These are phyloP conservation scores for Hybognathus amarus DNA, from an alignment of 2,797 vertebrate species.

Conservation along the genomic window DNA sequence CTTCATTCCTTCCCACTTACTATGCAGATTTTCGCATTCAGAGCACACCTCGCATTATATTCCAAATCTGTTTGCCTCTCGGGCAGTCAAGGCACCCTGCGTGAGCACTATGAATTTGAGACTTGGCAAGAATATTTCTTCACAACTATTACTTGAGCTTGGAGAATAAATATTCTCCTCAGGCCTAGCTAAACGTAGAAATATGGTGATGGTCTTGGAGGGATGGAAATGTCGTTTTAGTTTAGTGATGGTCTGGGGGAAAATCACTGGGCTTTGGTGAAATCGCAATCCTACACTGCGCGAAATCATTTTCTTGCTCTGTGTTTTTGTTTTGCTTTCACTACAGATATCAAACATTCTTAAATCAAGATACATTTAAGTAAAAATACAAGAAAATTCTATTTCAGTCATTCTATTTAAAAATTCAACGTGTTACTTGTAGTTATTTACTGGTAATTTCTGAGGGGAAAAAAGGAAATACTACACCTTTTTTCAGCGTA, in stretches of 20 bases:
- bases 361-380: neutral
- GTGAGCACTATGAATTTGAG: constrained; percentile 60
- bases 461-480: too few species aligned
- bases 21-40: constrained; percentile 16
- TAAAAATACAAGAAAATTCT: neutral
- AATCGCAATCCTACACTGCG: neutral
- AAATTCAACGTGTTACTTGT: neutral
- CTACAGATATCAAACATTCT: neutral
- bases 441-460: neutral
- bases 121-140: constrained; percentile 58
- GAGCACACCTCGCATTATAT: constrained; percentile 33
- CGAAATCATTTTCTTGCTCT: neutral
- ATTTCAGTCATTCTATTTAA: neutral
- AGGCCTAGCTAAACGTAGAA: constrained; percentile 58
- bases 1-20: constrained; percentile 23
- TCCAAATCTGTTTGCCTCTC: constrained; percentile 45
- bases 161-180: constrained; percentile 53
- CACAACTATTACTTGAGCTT: constrained; percentile 54
- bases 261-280: neutral
- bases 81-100: constrained; percentile 23
- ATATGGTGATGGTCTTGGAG: constrained; percentile 59
- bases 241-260: neutral
- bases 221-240: constrained; percentile 52
- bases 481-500: too few species aligned
- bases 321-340: neutral